Base-by-base conservation (phyloP, 2,797 vertebrate genomes). In the Cynodonichthys magdalenae region DNA sequence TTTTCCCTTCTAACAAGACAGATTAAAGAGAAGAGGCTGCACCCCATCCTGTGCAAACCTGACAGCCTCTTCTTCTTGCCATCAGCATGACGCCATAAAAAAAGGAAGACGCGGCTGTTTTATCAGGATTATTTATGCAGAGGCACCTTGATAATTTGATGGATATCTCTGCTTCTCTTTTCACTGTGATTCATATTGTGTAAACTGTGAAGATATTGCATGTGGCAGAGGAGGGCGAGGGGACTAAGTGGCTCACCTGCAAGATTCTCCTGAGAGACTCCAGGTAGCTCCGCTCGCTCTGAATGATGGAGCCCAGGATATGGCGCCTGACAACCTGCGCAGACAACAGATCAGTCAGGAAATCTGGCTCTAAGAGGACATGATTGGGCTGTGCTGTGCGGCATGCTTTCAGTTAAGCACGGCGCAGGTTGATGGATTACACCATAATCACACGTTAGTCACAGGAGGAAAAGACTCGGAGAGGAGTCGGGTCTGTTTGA, bases 221-320 rank as follows among this genome's bases (percentile, higher is more conserved):
- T 80, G 66, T 85, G 83, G 77, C 84, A 85, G 78, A 66, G n/a
- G 75, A 71, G 66, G 80, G 81, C 80, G 61, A 64, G 20, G 66
- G 77, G 75, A 80, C 70, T 56, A 12, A 83, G 73, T 67, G 65
- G 69, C 90, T 66, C 76, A 97, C 96, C 95, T 97, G 96, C 82
- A 96, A 77, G 79, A 99, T 96, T 51, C 95, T 92, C 85, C 94
- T 91, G 57, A 99, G 85, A 46, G 97, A 97, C 44, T 97, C 95
- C 85, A 98, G 93, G 27, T 99, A 99, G 86, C 95, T 95, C 52
- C 94, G 86, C 84, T 99, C 95, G 0, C 96, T 97, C 92, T 98
- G 97, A 68, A 98, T 94, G 9, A 98, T 96, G 85, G 96, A 99
- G 76, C 94, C 85, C 17, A 95, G 92, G 85, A 97, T 96, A 87